These are phyloP conservation scores for Vanessa atalanta DNA, from an alignment of 1,140 invertebrate genomes.

Conservation along the genomic window DNA sequence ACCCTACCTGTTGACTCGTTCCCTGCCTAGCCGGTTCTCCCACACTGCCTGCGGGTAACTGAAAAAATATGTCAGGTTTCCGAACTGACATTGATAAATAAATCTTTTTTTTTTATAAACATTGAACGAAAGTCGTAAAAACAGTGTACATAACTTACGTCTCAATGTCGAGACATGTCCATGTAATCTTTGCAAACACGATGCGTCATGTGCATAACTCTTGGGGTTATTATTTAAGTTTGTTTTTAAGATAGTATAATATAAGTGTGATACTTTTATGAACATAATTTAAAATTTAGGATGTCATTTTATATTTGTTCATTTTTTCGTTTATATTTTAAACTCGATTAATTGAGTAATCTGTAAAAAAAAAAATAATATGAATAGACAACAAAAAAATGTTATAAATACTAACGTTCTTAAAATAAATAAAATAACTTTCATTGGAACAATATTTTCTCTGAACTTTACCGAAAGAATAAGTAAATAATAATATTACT, in stretches of 20 bases:
- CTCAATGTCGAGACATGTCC: slow-evolving; percentile 8
- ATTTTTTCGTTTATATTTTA: no score
- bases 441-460: no score
- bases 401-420: no score
- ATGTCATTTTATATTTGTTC: background rate
- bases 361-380: background rate
- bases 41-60: slow-evolving; percentile 32
- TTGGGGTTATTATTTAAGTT: slow-evolving; percentile 6
- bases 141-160: slow-evolving; percentile 5
- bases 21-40: slow-evolving; percentile 69
- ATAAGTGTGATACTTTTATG: background rate
- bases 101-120: slow-evolving; percentile 39
- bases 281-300: background rate
- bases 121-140: background rate
- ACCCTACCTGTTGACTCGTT: slow-evolving; percentile 72
- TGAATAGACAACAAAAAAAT: no score
- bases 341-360: no score
- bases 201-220: slow-evolving; percentile 2
- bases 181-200: background rate
- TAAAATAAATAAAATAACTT: no score
- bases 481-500: no score
- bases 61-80: slow-evolving; percentile 42
- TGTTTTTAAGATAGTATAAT: background rate
- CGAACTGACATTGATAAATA: slow-evolving; percentile 43
- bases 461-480: no score